Evolutionary conservation across 2,888 invertebrate genomes (phyloP), one percentile per base, ranked within the genome.

Genomic region (Apamea monoglypha): DNA sequence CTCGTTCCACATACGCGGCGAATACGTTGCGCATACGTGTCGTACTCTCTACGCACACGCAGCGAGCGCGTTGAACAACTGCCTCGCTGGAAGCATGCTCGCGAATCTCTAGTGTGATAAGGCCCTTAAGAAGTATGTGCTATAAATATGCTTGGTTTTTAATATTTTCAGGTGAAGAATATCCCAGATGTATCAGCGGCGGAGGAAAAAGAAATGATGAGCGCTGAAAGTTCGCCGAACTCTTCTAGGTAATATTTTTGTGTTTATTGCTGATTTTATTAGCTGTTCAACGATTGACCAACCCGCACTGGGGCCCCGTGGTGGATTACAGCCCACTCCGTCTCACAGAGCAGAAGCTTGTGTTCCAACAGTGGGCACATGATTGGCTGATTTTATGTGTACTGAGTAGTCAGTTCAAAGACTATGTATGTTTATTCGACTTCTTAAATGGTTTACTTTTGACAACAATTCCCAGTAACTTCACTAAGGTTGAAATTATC

Each of bases 101-200:
- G 50, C 21, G 1, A 50, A 50, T 50, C 50, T 10, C 56, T 25
- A 25, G 21, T 56, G 53, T 56, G 25, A 25, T 25, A 56, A 56
- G 25, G 1, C 10, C 25, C 25, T 56, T 25, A 10, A 50, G 18
- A 50, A 50, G 21, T 50, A 69, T 21, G 7, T 32, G 32, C 18
- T 53, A 47, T 70, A n/a, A 50, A 29, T 61, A 25, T 70, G 44
- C 1, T 32, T 67, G 14, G 14, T 71, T 74, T 68, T 14, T 12
- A 18, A 64, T 7, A 63, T 75, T 94, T 95, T 68, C 93, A 97
- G 97, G 97, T 98, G 2, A 97, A 98, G 90, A 97, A 98, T 91
- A 97, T 98, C 84, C 98, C 98, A 32, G 98, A 98, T 92, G 98
- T 98, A 6, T 98, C 98, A 59, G 97, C 97, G 29, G 97, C 97